Evolutionary conservation across 2,113 vertebrate genomes (phyloP), one percentile per base, ranked within the genome.

Genomic region (Isurus oxyrinchus): DNA sequence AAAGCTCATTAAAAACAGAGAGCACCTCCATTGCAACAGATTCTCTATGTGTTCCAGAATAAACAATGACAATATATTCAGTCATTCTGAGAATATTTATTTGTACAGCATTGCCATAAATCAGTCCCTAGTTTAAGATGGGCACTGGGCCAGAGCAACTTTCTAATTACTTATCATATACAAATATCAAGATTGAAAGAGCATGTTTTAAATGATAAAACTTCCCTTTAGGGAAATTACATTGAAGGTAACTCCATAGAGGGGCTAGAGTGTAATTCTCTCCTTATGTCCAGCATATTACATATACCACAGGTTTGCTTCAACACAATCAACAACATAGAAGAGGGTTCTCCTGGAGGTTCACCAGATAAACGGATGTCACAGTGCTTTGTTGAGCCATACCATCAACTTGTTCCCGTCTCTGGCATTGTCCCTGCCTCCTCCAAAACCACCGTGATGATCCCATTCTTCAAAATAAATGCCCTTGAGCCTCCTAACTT

Each of bases 161-260:
- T 63, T 94, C 2, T 19, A 94, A 59, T 94, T 94, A 94, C n/a
- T 63, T 94, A 94, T 94, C n/a, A 94, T 93, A 7, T n/a, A 72
- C 69, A 61, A 93, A 61, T 35, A 40, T 63, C 57, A 91, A 59
- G 11, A 91, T 91, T 91, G 55, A 59, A 59, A 31, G 53, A 59
- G 25, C 27, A 91, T 57, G 27, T 13, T 57, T 91, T 25, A 55
- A 55, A 88, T 53, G 23, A 55, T 88, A 88, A 88, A 81, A 19
- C n/a, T 44, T 19, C 86, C 49, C 49, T 55, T 49, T 55, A 44
- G 86, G 86, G 49, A 88, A 53, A 55, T 88, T n/a, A 35, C 14
- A 91, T 31, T 91, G 88, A 91, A 59, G 88, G 3, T 35, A 90
- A 90, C 49, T 90, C 53, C 87, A 90, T 5, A 13, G 55, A 59